Base-by-base conservation (phyloP, 2,888 invertebrate genomes). In the Amphipyra tragopoginis region DNA sequence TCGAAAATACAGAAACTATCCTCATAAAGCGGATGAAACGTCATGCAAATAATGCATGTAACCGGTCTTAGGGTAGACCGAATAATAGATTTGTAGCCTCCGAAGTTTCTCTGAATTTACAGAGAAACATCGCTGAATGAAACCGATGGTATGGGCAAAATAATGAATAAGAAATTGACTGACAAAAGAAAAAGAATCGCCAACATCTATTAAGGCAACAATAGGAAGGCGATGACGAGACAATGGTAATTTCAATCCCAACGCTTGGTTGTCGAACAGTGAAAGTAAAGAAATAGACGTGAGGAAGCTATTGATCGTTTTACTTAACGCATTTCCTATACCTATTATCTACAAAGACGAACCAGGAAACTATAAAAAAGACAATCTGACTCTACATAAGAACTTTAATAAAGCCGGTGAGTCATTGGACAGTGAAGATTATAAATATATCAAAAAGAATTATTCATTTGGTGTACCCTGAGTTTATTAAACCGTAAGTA, bases 241-340 rank as follows among this genome's bases (percentile, higher is more conserved):
- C 86, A 86, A 86, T 84, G 77, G 79, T 70, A 75, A 62, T 72
- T 61, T 72, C 72, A 59, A 82, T 81, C 78, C 76, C 73, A 64
- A 73, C 58, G 47, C 59, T 79, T 75, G 79, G 76, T 80, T 84
- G 82, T 84, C 83, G 79, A 87, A 85, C 66, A 83, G 90, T 87
- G 90, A 91, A 91, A 91, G 91, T 86, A 72, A 73, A 70, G 65
- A 77, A 44, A 72, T 52, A 67, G 65, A 87, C 86, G 87, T 81
- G 87, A 90, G 87, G 88, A 90, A 88, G 84, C 78, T 86, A 83
- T 79, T 68, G 78, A 86, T 81, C 67, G 72, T 65, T 73, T 68
- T 75, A 73, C 74, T 77, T 77, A 72, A 66, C 72, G 66, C 57
- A 69, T 80, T 81, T 78, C 76, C 75, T 78, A 68, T 65, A 47